Base-by-base conservation (phyloP, 2,888 invertebrate species). In the Nebria salina region DNA sequence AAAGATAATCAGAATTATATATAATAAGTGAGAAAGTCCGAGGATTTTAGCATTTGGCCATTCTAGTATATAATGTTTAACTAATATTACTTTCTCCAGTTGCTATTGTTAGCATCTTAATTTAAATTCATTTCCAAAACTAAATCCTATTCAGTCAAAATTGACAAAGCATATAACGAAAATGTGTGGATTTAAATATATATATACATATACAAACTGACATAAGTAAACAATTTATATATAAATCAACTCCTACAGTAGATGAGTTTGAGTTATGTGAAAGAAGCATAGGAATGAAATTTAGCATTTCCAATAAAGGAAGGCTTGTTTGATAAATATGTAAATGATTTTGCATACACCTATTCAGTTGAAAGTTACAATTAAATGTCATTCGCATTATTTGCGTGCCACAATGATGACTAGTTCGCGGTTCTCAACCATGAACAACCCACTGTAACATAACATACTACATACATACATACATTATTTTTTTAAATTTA, bases 311-410 rank as follows among this genome's bases (percentile, higher is more conserved):
- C 54, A 54, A 54, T 54, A 73, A 78, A 78, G 78, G 78, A 78
- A 72, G 34, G 68, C 41, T 68, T 4, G 54, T 13, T 13, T 54
- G 54, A 54, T 54, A 13, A 54, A 54, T 54, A 54, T 54, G 54
- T 54, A 54, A 54, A 54, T 54, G 54, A 54, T 54, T 11, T 54
- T 54, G 54, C 54, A 54, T 54, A 54, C 54, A 54, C 54, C 54
- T 54, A 8, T 54, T 72, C 65, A 78, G 41, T 78, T 78, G 78
- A 78, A 78, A 78, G 78, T 78, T 78, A 65, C 73, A 78, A 72
- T 13, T 72, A 78, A 78, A 78, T 78, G 78, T 78, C 78, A 78
- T 73, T 78, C 78, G 41, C 20, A 65, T 34, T 73, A 78, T 78
- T 78, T 78, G 73, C 78, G 72, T 78, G 72, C 78, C 78, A 41